These are phyloP conservation scores for Drosophila santomea DNA, from an alignment of 1,140 invertebrate species.

Conservation along the genomic window DNA sequence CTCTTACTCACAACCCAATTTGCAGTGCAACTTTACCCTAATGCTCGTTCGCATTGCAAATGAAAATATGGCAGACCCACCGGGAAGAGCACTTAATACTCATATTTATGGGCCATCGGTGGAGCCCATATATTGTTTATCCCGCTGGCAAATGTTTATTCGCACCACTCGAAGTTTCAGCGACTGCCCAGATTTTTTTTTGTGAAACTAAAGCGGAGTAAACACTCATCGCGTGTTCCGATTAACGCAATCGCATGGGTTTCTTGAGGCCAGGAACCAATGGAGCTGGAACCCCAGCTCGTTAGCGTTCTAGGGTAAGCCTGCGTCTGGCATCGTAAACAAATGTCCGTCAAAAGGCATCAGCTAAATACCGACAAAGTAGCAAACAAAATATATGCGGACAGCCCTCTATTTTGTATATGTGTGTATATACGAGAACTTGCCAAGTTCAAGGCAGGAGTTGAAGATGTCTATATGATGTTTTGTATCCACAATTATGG, in stretches of 20 bases:
- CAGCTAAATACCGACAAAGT: slow-evolving; percentile 39
- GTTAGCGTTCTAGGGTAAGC: slow-evolving; percentile 24
- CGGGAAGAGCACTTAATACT: slow-evolving; percentile 39
- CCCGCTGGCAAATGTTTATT: slow-evolving; percentile 47
- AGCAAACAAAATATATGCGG: slow-evolving; percentile 34
- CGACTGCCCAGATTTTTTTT: slow-evolving; percentile 26
- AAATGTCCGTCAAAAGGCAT: slow-evolving; percentile 62
- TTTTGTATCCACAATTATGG: slow-evolving; percentile 53
- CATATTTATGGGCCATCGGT: slow-evolving; percentile 38
- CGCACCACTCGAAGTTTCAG: slow-evolving; percentile 42
- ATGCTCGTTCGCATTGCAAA: slow-evolving; percentile 26
- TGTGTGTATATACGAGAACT: slow-evolving; percentile 30
- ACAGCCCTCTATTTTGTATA: slow-evolving; percentile 11
- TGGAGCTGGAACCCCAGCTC: slow-evolving; percentile 27
- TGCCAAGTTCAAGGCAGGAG: slow-evolving; percentile 74
- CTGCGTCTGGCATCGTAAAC: slow-evolving; percentile 44
- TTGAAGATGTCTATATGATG: slow-evolving; percentile 61
- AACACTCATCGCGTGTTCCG: slow-evolving; percentile 69
- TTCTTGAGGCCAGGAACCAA: slow-evolving; percentile 33
- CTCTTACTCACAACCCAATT: slow-evolving; percentile 36
- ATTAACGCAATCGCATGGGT: slow-evolving; percentile 54
- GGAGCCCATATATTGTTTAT: slow-evolving; percentile 45
- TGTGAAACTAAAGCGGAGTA: slow-evolving; percentile 44
- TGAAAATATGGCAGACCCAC: slow-evolving; percentile 36
- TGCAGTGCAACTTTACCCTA: slow-evolving; percentile 17